Evolutionary conservation across 2,888 invertebrate species (phyloP), one percentile per base, ranked within the genome.

Genomic region (Slavum lentiscoides): DNA sequence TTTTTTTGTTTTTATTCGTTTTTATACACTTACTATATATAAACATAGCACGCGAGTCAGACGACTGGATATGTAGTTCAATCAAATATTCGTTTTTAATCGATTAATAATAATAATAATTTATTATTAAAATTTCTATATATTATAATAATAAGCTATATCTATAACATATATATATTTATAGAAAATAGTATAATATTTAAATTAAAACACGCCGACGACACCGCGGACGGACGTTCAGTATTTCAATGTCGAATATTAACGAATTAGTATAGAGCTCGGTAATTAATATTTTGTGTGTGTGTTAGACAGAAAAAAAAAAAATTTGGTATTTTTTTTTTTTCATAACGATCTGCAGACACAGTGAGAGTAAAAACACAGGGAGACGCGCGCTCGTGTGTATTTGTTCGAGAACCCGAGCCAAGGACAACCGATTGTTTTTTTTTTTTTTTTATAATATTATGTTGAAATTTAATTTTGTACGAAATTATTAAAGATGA

Each of bases 391-490:
- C 5, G 19, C 23, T 2, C 43, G 9, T 43, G 9, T 7, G 1
- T 43, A 17, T n/a, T 55, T 6, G 64, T 55, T 74, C 37, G 21
- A 30, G 30, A 37, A 55, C 21, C 11, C 4, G 61, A 62, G 49
- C 55, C 55, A 74, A 74, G 64, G 64, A 64, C 74, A 30, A 21
- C 53, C 21, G 15, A 74, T 74, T 64, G 37, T 66, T 58, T 21
- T 73, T 73, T 58, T 68, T 39, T 3, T 59, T 39, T 3, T 39
- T 59, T 2, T n/a, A 2, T n/a, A 21, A 21, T 21, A 21, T 64
- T 8, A 17, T 23, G 23, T 21, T 0, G 23, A 53, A 49, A 13
- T 11, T 49, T 49, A 13, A 49, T 49, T 55, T 55, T 8, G 19
- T 55, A 55, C 6, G 8, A 19, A 55, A 55, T 55, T 55, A 19